A percentile compares a stretch with the other conserved stretches of the same genome.
These are phyloP conservation scores for Ecdyonurus torrentis DNA, from an alignment of 2,888 invertebrate species.

Conservation along the genomic window DNA sequence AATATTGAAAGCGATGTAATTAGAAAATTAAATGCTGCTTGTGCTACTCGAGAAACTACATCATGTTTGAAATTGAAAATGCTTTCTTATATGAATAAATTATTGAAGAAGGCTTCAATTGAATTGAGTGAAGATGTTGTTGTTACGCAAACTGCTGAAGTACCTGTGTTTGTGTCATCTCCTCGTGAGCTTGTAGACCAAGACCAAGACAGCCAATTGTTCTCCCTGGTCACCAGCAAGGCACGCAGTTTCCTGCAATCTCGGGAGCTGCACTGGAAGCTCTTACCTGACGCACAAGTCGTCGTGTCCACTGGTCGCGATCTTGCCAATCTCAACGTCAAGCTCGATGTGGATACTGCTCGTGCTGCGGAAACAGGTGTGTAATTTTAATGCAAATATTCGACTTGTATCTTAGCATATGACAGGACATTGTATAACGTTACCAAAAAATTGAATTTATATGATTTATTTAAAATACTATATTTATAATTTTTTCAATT, in stretches of 20 bases:
- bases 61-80: slow-evolving; percentile 52
- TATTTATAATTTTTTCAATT: too few species aligned
- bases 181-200: not conserved
- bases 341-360: slow-evolving; percentile 33
- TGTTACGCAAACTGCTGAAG: slow-evolving; percentile 41
- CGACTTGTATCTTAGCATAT: too few species aligned
- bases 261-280: slow-evolving; percentile 58
- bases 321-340: slow-evolving; percentile 46
- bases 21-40: not conserved
- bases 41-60: not conserved
- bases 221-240: slow-evolving; percentile 50
- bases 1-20: not conserved
- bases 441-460: too few species aligned
- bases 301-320: slow-evolving; percentile 48
- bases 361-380: not conserved
- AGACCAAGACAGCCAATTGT: slow-evolving; percentile 15
- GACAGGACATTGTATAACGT: too few species aligned
- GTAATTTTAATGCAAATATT: too few species aligned
- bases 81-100: slow-evolving; percentile 63
- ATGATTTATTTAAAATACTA: too few species aligned
- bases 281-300: slow-evolving; percentile 61
- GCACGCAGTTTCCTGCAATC: slow-evolving; percentile 58
- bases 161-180: slow-evolving; percentile 30
- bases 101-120: slow-evolving; percentile 62
- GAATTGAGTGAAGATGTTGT: slow-evolving; percentile 60